phyloP scores from a whole-genome alignment of 1,140 invertebrate species.

The Papilio aristodemus region DNA sequence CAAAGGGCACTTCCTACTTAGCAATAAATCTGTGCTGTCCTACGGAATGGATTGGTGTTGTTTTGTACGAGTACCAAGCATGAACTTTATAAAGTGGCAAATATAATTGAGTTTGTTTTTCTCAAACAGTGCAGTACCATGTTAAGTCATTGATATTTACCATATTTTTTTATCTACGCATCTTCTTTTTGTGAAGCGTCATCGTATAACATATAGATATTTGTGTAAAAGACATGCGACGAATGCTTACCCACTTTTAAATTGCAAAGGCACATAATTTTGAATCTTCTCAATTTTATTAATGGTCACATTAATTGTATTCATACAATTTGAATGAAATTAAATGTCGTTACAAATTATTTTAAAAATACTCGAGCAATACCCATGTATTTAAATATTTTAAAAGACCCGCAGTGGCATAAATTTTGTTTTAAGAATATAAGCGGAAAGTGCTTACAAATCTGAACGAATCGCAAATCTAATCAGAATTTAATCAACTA shows the following conservation, averaged over 20 bases:
- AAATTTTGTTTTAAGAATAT: neutral
- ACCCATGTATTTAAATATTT: too few species aligned
- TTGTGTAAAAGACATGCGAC: neutral
- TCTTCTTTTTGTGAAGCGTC: neutral
- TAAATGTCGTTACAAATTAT: neutral
- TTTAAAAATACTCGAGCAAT: neutral
- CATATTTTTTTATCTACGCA: too few species aligned
- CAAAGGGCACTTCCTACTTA: slow-evolving; percentile 20
- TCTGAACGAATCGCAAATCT: slow-evolving; percentile 21
- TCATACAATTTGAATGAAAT: neutral
- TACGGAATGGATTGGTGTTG: neutral
- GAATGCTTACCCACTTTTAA: neutral
- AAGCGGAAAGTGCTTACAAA: slow-evolving; percentile 2
- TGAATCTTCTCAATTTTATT: neutral
- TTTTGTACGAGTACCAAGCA: neutral
- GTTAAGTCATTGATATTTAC: neutral
- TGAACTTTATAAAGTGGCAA: neutral
- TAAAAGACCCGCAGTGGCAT: neutral
- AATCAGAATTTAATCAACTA: slow-evolving; percentile 28
- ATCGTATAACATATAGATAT: neutral
- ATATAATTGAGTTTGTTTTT: neutral
- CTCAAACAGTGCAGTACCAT: neutral
- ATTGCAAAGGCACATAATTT: neutral
- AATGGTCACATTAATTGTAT: neutral
- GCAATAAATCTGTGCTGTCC: neutral